phyloP scores from a whole-genome alignment of 2,113 vertebrate genomes.

The Merops nubicus region DNA sequence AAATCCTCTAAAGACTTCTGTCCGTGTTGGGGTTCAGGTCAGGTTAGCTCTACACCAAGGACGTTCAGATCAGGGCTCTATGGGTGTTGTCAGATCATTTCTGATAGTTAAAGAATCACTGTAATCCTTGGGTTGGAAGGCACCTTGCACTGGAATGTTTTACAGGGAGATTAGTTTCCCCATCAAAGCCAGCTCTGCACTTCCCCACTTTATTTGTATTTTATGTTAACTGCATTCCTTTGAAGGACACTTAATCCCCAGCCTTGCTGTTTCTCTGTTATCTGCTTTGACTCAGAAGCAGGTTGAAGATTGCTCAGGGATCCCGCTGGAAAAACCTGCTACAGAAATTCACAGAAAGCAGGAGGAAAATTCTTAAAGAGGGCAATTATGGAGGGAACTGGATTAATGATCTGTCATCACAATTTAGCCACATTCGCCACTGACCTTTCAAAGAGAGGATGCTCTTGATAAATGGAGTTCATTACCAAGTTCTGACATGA shows the following conservation, averaged over 20 bases:
- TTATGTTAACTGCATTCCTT: slow-evolving; percentile 1
- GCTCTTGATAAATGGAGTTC: slow-evolving; percentile 84
- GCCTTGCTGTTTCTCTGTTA: slow-evolving; percentile 33
- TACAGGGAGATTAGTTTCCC: neutral
- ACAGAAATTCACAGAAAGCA: slow-evolving; percentile 11
- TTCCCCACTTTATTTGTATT: neutral
- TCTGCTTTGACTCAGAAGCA: slow-evolving; percentile 47
- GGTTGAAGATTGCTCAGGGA: slow-evolving; percentile 10
- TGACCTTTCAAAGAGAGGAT: slow-evolving; percentile 82
- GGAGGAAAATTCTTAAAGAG: slow-evolving; percentile 73
- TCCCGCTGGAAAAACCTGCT: slow-evolving; percentile 42
- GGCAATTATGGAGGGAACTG: slow-evolving; percentile 78
- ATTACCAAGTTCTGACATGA: slow-evolving; percentile 84
- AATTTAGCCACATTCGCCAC: slow-evolving; percentile 75
- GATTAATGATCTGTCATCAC: slow-evolving; percentile 87
- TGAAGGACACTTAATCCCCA: slow-evolving; percentile 55
- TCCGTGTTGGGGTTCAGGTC: neutral
- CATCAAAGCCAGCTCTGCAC: neutral
- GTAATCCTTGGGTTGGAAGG: neutral
- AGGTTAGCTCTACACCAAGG: neutral
- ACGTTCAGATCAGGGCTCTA: neutral
- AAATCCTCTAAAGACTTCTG: neutral
- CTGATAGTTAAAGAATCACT: neutral
- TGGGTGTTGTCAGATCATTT: neutral
- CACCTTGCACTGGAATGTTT: neutral